Percentiles rank a stretch among this genome's conserved stretches.
These are phyloP conservation scores for Plagodis pulveraria DNA, from an alignment of 2,888 invertebrate genomes.

Conservation along the genomic window DNA sequence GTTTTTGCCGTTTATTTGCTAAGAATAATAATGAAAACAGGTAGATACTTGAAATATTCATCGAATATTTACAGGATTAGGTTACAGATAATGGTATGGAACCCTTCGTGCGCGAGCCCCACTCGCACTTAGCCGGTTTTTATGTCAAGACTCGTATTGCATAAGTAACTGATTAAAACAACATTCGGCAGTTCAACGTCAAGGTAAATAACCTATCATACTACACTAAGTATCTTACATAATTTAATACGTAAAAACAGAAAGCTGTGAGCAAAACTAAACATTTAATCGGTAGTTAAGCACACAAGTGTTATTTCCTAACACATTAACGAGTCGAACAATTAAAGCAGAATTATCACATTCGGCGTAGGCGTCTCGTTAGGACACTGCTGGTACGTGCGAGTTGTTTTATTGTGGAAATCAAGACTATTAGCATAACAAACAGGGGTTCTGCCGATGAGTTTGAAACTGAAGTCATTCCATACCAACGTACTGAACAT, in stretches of 20 bases:
- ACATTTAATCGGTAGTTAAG: conserved; percentile 24
- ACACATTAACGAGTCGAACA: conserved; percentile 26
- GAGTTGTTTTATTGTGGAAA: conserved; percentile 78
- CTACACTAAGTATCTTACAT: conserved; percentile 12
- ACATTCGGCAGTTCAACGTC: no score
- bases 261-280: conserved; percentile 18
- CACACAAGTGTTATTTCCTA: conserved; percentile 25
- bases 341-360: conserved; percentile 50
- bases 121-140: no score
- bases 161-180: no score
- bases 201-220: no score
- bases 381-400: conserved; percentile 54
- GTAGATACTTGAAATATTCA: no score
- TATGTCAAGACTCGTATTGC: no score
- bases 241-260: conserved; percentile 21
- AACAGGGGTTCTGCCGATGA: conserved; percentile 51
- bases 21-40: no score
- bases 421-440: conserved; percentile 78
- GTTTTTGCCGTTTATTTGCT: no score
- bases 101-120: no score
- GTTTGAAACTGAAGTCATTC: conserved; percentile 3
- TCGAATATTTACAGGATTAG: no score
- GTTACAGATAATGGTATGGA: no score
- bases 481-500: background rate
- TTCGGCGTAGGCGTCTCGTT: conserved; percentile 56